Conservation (phyloP, 2,797 vertebrate species). For the Acanthis flammea region DNA sequence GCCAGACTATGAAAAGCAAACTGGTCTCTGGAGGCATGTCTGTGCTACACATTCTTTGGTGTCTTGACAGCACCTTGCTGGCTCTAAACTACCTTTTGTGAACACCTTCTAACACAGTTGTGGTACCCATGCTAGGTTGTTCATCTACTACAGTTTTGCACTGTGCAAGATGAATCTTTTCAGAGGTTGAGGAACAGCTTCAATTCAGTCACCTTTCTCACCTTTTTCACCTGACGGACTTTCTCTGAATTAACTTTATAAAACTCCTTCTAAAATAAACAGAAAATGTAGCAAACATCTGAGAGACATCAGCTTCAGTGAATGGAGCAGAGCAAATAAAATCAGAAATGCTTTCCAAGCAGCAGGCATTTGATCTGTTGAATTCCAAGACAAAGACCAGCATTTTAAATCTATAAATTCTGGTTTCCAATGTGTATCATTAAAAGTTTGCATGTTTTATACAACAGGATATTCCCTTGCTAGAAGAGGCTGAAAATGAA, state of each 20-base stretch:
- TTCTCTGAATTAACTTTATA: neutral
- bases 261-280: neutral
- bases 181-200: neutral
- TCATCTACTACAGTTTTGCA: neutral
- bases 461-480: neutral
- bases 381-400: neutral
- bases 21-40: neutral
- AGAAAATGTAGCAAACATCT: neutral
- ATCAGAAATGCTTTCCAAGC: neutral
- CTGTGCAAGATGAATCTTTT: neutral
- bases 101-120: neutral
- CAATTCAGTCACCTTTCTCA: neutral
- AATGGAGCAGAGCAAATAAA: neutral
- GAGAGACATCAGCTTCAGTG: neutral
- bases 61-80: neutral
- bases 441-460: neutral
- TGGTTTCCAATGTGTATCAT: neutral
- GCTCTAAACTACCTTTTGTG: neutral
- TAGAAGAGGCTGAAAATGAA: neutral
- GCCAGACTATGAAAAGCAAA: neutral
- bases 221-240: neutral
- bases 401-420: neutral
- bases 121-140: neutral
- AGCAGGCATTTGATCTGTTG: neutral
- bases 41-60: rapidly evolving